phyloP scores from a whole-genome alignment of 2,888 invertebrate genomes.

The Drosophila affinis region DNA sequence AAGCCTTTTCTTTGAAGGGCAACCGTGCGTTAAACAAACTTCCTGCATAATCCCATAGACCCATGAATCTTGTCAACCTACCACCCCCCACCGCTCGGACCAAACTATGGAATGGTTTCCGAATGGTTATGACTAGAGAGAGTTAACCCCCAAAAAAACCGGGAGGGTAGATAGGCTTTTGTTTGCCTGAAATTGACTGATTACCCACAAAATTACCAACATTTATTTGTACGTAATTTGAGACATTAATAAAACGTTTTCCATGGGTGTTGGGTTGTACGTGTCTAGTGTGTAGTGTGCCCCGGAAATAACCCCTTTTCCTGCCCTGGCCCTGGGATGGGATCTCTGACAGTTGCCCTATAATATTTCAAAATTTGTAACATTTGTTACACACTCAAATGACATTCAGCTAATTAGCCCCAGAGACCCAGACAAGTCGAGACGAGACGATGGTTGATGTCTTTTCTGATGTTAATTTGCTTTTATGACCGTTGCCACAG shows the following conservation, averaged over 20 bases:
- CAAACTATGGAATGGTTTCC: background rate
- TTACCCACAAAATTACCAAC: slow-evolving; percentile 80
- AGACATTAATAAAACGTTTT: slow-evolving; percentile 68
- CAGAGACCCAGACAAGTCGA: slow-evolving; percentile 2
- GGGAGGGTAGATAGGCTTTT: slow-evolving; percentile 45
- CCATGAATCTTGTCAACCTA: slow-evolving; percentile 39
- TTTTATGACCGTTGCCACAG: slow-evolving; percentile 29
- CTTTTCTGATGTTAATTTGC: slow-evolving; percentile 29
- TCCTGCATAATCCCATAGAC: slow-evolving; percentile 47
- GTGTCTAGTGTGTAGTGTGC: slow-evolving; percentile 29
- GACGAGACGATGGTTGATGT: background rate
- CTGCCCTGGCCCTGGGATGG: slow-evolving; percentile 5
- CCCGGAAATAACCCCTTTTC: slow-evolving; percentile 54
- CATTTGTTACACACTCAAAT: slow-evolving; percentile 62
- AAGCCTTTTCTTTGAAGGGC: slow-evolving; percentile 36
- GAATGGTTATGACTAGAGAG: slow-evolving; percentile 3
- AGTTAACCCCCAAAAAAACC: slow-evolving; percentile 50
- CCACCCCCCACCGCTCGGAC: background rate
- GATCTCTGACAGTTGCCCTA: slow-evolving; percentile 49
- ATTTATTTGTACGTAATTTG: slow-evolving; percentile 74
- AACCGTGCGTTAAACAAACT: slow-evolving; percentile 63
- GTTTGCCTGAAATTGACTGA: slow-evolving; percentile 79
- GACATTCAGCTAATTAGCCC: slow-evolving; percentile 56
- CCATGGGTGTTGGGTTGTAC: slow-evolving; percentile 6
- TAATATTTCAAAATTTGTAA: slow-evolving; percentile 57